Percentiles rank a stretch among this genome's conserved stretches.
These are phyloP conservation scores for Vollenhovia emeryi DNA, from an alignment of 1,140 invertebrate species.

Conservation along the genomic window DNA sequence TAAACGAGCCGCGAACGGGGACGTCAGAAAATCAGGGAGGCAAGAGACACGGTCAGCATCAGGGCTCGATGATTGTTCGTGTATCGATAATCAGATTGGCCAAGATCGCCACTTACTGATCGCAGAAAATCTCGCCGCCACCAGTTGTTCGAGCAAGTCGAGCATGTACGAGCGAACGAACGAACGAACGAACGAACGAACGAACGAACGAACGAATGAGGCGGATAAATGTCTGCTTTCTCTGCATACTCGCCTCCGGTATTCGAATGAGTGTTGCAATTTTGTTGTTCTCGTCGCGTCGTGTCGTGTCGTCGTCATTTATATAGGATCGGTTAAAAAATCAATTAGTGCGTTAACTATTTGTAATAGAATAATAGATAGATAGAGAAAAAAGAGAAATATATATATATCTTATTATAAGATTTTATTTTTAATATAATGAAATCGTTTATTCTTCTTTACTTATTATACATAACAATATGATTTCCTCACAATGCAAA, in stretches of 20 bases:
- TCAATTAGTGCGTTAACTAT: background rate
- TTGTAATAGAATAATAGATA: background rate
- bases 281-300: slow-evolving; percentile 33
- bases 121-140: slow-evolving; percentile 6
- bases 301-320: background rate
- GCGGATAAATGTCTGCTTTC: slow-evolving; percentile 48
- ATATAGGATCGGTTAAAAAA: background rate
- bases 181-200: background rate
- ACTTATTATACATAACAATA: background rate
- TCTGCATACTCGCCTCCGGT: slow-evolving; percentile 19
- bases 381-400: background rate
- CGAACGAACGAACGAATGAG: slow-evolving; percentile 19
- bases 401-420: background rate
- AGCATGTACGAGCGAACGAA: slow-evolving; percentile 10
- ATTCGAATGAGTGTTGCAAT: slow-evolving; percentile 61
- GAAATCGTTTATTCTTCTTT: background rate
- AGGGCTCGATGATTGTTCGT: background rate
- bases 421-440: background rate
- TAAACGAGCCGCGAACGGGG: background rate
- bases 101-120: slow-evolving; percentile 27
- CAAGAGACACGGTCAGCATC: background rate
- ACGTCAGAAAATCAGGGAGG: background rate
- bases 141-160: slow-evolving; percentile 25
- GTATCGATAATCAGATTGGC: slow-evolving; percentile 28
- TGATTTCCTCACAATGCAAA: background rate